A percentile compares a stretch with the other conserved stretches of the same genome.
These are phyloP conservation scores for Scatophagus argus DNA, from an alignment of 2,113 vertebrate species.

Conservation along the genomic window DNA sequence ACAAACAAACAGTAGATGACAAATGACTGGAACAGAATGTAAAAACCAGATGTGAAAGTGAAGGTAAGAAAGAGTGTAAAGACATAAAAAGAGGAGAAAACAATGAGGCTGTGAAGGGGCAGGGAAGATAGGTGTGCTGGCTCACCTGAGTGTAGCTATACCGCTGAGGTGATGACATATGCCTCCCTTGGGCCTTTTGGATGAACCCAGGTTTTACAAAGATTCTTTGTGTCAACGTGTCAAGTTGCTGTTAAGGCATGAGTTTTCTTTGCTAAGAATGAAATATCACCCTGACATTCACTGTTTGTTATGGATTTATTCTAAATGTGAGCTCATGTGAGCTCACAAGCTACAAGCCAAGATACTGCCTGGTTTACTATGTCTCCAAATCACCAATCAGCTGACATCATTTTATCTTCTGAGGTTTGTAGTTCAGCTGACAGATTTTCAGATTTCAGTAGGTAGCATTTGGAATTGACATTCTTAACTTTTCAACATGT, in stretches of 20 bases:
- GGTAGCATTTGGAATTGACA: neutral
- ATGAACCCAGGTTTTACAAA: neutral
- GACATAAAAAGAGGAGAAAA: neutral
- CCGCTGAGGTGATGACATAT: constrained; percentile 43
- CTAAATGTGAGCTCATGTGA: neutral
- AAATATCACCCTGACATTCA: neutral
- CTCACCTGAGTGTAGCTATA: constrained; percentile 40
- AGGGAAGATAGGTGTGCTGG: constrained; percentile 22
- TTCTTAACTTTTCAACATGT: no score
- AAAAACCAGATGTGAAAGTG: neutral
- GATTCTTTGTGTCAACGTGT: constrained; percentile 39
- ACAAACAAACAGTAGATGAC: neutral
- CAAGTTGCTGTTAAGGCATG: constrained; percentile 7
- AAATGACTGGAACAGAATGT: neutral
- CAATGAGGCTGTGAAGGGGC: neutral
- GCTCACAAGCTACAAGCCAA: neutral
- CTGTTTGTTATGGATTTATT: neutral
- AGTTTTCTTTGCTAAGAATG: constrained; percentile 1
- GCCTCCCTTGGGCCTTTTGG: constrained; percentile 24
- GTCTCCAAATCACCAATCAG: neutral
- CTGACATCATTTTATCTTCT: neutral
- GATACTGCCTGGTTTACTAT: neutral
- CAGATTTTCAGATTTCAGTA: neutral
- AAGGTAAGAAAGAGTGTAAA: neutral
- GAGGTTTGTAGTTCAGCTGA: neutral